These are phyloP conservation scores for Tetramorium alpestre DNA, from an alignment of 1,140 invertebrate genomes.

Conservation along the genomic window DNA sequence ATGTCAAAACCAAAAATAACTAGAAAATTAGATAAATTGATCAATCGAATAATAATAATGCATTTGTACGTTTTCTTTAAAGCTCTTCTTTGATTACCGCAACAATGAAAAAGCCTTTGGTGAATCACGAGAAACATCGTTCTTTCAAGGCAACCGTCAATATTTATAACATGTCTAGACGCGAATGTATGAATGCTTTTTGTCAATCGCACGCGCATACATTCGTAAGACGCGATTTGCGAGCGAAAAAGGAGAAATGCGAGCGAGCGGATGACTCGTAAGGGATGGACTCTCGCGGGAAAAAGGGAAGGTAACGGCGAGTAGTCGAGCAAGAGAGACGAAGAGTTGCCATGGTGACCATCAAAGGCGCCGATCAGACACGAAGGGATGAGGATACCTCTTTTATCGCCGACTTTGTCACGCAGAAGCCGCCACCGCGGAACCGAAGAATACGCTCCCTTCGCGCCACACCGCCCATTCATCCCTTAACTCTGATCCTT, in stretches of 20 bases:
- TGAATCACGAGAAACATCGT: background rate
- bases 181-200: background rate
- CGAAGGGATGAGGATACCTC: slow-evolving; percentile 66
- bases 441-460: slow-evolving; percentile 74
- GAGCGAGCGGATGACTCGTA: background rate
- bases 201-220: background rate
- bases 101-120: background rate
- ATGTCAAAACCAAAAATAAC: background rate
- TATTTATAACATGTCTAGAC: slow-evolving; percentile 33
- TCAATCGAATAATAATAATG: background rate
- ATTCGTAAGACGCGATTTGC: background rate
- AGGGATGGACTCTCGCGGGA: slow-evolving; percentile 38
- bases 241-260: background rate
- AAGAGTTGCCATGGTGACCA: slow-evolving; percentile 79
- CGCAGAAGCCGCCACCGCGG: slow-evolving; percentile 66
- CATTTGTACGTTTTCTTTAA: background rate
- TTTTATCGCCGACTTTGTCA: slow-evolving; percentile 76
- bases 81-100: background rate
- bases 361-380: slow-evolving; percentile 80
- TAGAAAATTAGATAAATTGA: background rate
- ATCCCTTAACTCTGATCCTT: slow-evolving; percentile 33
- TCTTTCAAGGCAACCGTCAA: slow-evolving; percentile 20
- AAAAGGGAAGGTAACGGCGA: background rate
- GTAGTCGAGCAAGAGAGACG: slow-evolving; percentile 48
- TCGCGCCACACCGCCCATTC: slow-evolving; percentile 50